These are phyloP conservation scores for Linnaemya vulpina DNA, from an alignment of 2,888 invertebrate species.

Conservation along the genomic window DNA sequence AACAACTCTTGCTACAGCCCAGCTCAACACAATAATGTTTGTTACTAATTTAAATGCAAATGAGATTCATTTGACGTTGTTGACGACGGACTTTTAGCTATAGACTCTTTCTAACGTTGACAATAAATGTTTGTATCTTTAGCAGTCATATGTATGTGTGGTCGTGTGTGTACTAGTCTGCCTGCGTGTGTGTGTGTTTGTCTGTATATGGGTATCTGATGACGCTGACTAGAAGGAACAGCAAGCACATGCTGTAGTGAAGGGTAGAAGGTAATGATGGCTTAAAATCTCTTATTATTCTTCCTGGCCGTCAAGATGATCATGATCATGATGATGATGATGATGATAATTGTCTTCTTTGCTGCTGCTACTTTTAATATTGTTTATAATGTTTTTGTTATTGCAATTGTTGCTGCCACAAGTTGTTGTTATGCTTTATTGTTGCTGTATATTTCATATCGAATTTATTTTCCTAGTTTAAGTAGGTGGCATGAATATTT, in stretches of 20 bases:
- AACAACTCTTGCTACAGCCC: slow-evolving; percentile 17
- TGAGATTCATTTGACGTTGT: slow-evolving; percentile 84
- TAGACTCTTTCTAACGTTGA: slow-evolving; percentile 73
- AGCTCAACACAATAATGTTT: slow-evolving; percentile 68
- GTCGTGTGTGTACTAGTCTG: slow-evolving; percentile 1
- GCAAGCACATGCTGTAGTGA: slow-evolving; percentile 28
- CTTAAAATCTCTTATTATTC: slow-evolving; percentile 64
- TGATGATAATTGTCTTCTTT: slow-evolving; percentile 51
- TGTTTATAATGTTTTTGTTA: slow-evolving; percentile 46
- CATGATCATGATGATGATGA: slow-evolving; percentile 13
- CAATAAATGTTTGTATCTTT: slow-evolving; percentile 64
- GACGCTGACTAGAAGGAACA: slow-evolving; percentile 9
- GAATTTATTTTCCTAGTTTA: slow-evolving; percentile 44
- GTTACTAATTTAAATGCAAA: slow-evolving; percentile 83
- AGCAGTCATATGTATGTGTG: slow-evolving; percentile 37
- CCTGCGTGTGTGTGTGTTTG: not conserved
- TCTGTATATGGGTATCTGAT: not conserved
- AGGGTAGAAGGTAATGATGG: slow-evolving; percentile 51
- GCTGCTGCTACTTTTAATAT: slow-evolving; percentile 52
- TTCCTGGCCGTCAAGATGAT: slow-evolving; percentile 60
- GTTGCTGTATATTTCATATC: slow-evolving; percentile 26
- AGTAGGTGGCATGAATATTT: slow-evolving; percentile 54
- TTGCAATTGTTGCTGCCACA: slow-evolving; percentile 32
- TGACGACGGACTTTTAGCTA: slow-evolving; percentile 80
- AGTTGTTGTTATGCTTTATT: slow-evolving; percentile 2